These are phyloP conservation scores for Meandrina meandrites DNA, from an alignment of 92 coral and sea anemone species.

Conservation along the genomic window DNA sequence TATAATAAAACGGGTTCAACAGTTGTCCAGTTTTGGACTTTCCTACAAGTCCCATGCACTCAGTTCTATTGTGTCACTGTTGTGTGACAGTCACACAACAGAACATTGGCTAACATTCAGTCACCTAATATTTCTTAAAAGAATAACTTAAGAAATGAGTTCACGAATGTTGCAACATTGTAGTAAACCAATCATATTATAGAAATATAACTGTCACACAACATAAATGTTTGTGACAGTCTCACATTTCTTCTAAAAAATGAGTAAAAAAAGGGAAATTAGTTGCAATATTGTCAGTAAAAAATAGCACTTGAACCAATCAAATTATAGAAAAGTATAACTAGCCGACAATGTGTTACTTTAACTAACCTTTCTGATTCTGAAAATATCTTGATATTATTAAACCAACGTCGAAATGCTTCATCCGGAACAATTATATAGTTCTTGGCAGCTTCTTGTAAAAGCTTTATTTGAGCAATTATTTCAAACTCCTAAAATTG, in stretches of 20 bases:
- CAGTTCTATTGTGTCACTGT: not conserved
- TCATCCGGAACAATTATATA: slow-evolving; percentile 79
- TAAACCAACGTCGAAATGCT: slow-evolving; percentile 82
- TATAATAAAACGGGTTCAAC: not conserved
- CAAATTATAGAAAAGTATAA: not conserved
- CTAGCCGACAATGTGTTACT: not conserved
- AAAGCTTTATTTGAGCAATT: slow-evolving; percentile 94
- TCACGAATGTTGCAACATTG: too few species aligned
- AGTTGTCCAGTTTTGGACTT: not conserved
- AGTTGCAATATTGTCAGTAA: too few species aligned
- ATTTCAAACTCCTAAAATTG: slow-evolving; percentile 88
- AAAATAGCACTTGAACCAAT: not conserved
- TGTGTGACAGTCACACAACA: too few species aligned
- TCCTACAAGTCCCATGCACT: not conserved
- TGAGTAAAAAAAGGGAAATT: too few species aligned
- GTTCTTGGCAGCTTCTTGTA: slow-evolving; percentile 98
- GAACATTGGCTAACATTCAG: too few species aligned
- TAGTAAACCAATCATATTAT: too few species aligned
- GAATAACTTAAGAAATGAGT: too few species aligned
- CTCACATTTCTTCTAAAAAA: too few species aligned
- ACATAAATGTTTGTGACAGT: too few species aligned
- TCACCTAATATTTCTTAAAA: too few species aligned
- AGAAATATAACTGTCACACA: not conserved
- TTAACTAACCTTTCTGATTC: slow-evolving; percentile 84
- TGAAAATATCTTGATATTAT: slow-evolving; percentile 72